phyloP scores from a whole-genome alignment of 2,888 invertebrate species.

The Apodemia hepburni region DNA sequence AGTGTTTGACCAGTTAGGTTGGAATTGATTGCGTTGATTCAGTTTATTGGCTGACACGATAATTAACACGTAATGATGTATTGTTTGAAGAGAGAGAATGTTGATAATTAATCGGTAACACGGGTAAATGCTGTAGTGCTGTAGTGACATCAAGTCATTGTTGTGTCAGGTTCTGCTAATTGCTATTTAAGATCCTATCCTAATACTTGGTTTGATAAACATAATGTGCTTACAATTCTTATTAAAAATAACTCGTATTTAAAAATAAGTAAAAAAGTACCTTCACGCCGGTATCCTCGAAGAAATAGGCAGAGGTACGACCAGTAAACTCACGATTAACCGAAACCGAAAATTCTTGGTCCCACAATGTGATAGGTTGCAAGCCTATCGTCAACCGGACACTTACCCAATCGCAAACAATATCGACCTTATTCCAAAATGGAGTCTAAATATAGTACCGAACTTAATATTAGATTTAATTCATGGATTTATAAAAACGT shows the following conservation, averaged over 20 bases:
- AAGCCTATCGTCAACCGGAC: too few relatives aligned
- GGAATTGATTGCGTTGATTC: constrained; percentile 30
- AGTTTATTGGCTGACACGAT: constrained; percentile 21
- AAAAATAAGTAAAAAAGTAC: neutral
- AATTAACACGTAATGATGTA: constrained; percentile 16
- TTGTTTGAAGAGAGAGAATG: constrained; percentile 5
- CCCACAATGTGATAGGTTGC: too few relatives aligned
- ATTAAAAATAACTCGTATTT: neutral
- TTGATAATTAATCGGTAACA: constrained; percentile 5
- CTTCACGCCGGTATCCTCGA: neutral
- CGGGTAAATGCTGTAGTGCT: neutral
- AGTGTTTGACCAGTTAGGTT: constrained; percentile 25
- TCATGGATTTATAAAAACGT: too few relatives aligned
- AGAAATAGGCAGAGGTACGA: too few relatives aligned
- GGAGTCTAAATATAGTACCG: too few relatives aligned
- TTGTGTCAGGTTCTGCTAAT: neutral
- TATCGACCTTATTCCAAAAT: too few relatives aligned
- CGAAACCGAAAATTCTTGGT: too few relatives aligned
- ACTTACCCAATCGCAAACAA: too few relatives aligned
- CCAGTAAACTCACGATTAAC: too few relatives aligned
- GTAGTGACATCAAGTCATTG: neutral
- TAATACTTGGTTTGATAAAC: neutral
- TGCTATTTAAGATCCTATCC: neutral
- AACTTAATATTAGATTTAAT: too few relatives aligned
- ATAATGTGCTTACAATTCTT: neutral